Evolutionary conservation across 2,888 invertebrate genomes (phyloP).

Genomic region (Epinotia nisella): DNA sequence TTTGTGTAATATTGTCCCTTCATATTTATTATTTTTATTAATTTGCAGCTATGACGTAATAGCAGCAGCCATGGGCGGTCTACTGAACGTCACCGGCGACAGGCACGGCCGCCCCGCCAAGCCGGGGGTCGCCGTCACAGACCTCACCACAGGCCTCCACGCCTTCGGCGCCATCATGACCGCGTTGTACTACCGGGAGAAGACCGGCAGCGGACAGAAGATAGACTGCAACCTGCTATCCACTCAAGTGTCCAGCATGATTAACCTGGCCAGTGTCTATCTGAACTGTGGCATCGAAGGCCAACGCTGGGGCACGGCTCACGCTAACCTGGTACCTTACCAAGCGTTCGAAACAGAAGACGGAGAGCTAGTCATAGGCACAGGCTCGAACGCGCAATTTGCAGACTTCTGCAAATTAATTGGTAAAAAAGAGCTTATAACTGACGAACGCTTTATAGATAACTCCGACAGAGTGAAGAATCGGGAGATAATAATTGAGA

Average conservation of each 20-base stretch:
- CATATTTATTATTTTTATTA: too few relatives aligned
- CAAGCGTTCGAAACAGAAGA: constrained; percentile 94
- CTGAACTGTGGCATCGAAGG: constrained; percentile 93
- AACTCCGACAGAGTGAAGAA: constrained; percentile 92
- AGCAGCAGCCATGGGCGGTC: constrained; percentile 95
- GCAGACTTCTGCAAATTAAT: constrained; percentile 88
- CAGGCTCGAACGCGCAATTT: constrained; percentile 94
- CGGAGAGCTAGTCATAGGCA: constrained; percentile 93
- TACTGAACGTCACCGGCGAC: constrained; percentile 95
- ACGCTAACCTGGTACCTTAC: constrained; percentile 97
- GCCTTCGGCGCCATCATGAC: constrained; percentile 98
- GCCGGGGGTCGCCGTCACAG: constrained; percentile 96
- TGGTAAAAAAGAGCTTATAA: constrained; percentile 84
- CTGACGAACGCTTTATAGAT: constrained; percentile 87
- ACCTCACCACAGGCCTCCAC: constrained; percentile 96
- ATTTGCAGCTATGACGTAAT: constrained; percentile 97
- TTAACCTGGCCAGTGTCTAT: constrained; percentile 95
- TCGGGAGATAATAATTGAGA: constrained; percentile 87
- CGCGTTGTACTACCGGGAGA: constrained; percentile 90
- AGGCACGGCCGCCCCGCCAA: constrained; percentile 93
- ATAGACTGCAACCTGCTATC: constrained; percentile 97
- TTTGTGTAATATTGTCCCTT: too few relatives aligned
- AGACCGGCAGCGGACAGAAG: constrained; percentile 94
- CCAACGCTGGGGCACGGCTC: constrained; percentile 95
- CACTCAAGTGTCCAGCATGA: constrained; percentile 94